Percentiles rank a stretch among this genome's conserved stretches.
phyloP scores from a whole-genome alignment of 2,888 invertebrate species.

The Neelides folsomi region DNA sequence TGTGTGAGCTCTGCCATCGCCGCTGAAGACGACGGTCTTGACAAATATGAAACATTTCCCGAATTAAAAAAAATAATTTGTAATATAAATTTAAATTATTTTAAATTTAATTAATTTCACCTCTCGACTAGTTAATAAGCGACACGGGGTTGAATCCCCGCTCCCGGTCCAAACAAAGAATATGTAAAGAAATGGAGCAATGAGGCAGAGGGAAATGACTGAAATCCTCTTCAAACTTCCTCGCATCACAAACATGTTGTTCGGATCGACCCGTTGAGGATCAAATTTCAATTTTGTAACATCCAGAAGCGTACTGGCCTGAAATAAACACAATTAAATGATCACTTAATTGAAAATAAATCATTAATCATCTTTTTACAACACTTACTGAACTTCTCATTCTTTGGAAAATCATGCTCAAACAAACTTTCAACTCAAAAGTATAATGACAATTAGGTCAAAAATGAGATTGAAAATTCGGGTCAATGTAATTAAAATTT shows the following conservation, averaged over 20 bases:
- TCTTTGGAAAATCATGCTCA: no score
- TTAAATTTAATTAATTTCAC: conserved; percentile 13
- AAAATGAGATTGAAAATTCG: no score
- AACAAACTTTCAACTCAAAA: no score
- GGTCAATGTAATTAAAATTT: no score
- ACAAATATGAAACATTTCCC: conserved; percentile 9
- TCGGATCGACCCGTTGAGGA: conserved; percentile 5
- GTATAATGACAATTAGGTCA: no score
- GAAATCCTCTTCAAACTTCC: conserved; percentile 25
- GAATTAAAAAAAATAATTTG: neutral
- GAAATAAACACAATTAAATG: no score
- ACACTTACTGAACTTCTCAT: no score
- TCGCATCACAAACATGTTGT: conserved; percentile 31
- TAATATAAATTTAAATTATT: no score
- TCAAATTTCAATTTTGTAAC: conserved; percentile 10
- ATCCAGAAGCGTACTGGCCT: conserved; percentile 14
- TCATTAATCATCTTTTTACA: no score
- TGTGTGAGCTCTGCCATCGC: conserved; percentile 52
- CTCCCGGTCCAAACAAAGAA: conserved; percentile 24
- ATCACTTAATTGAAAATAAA: no score
- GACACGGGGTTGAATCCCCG: conserved; percentile 27
- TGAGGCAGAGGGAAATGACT: conserved; percentile 21
- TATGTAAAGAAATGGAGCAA: conserved; percentile 29
- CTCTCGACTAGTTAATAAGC: conserved; percentile 32
- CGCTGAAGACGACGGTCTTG: conserved; percentile 51